Evolutionary conservation across 2,797 vertebrate species (phyloP), one percentile per base, ranked within the genome.

Genomic region (Anabas testudineus): DNA sequence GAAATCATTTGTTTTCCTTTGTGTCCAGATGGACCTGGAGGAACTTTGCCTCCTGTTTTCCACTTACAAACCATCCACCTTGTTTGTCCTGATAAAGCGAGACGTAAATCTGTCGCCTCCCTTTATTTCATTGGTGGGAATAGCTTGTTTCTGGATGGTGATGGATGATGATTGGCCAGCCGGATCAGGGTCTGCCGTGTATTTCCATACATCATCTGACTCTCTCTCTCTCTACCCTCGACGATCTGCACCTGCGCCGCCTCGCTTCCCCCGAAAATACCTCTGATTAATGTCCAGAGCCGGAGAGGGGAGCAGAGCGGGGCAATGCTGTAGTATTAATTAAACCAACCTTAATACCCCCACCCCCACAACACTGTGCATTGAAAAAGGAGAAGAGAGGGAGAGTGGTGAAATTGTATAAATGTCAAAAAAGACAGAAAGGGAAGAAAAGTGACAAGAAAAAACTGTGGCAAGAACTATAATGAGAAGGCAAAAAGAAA

Each of bases 131-230:
- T 90, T 88, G 91, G 90, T 74, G 80, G 77, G 71, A 78, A 74
- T 59, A 74, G 69, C 73, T 74, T 75, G 70, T 85, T n/a, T 90
- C 80, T 81, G 46, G 63, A 70, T 67, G 65, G 72, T 91, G 91
- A 91, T 92, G 87, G 87, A 92, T 91, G 88, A 91, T 91, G 91
- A 92, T 91, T 92, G 90, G 88, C 84, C 12, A 58, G 75, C 76
- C 75, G 67, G 89, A 91, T 92, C 90, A 90, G 89, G 84, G 81
- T 87, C 82, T 80, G 71, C 68, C 53, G 41, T 91, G 90, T 90
- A 88, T 90, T 87, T 88, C 87, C 85, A 92, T 92, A 87, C 82
- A 91, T 92, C 91, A 92, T 91, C 85, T 49, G 58, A 52, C 63
- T 78, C 72, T 76, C 74, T 78, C 74, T 77, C 74, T 73, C 82